Percentiles rank a stretch among this genome's conserved stretches.
phyloP scores from a whole-genome alignment of 2,888 invertebrate genomes.

The Andrena haemorrhoa region DNA sequence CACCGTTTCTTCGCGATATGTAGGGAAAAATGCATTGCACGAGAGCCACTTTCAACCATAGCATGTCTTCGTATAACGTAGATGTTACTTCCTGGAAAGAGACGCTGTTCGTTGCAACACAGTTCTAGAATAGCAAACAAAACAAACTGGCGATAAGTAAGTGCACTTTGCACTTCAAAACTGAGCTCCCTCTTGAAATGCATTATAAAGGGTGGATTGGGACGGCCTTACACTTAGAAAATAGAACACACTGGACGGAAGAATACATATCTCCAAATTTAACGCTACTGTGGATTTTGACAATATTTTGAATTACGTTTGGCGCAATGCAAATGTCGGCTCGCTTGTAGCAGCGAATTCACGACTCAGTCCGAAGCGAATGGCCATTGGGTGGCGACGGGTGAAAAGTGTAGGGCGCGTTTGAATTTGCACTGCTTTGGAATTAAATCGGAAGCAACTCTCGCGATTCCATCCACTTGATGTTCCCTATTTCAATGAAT shows the following conservation, averaged over 20 bases:
- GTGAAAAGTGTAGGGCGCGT: neutral
- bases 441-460: slow-evolving; percentile 6
- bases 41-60: neutral
- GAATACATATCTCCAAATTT: too few species aligned
- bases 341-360: neutral
- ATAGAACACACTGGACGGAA: too few species aligned
- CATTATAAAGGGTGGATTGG: neutral
- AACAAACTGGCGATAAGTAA: neutral
- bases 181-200: neutral
- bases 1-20: slow-evolving; percentile 7
- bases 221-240: neutral
- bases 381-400: neutral
- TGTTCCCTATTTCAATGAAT: neutral
- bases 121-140: neutral
- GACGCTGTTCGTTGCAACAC: neutral
- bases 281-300: too few species aligned
- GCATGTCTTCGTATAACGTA: neutral
- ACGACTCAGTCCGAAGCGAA: neutral
- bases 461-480: neutral
- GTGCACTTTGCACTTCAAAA: neutral
- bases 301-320: too few species aligned
- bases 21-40: neutral
- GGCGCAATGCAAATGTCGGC: too few species aligned
- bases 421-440: neutral
- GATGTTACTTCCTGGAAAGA: neutral